Evolutionary conservation across 2,113 vertebrate species (phyloP).

Genomic region (Istiophorus platypterus): DNA sequence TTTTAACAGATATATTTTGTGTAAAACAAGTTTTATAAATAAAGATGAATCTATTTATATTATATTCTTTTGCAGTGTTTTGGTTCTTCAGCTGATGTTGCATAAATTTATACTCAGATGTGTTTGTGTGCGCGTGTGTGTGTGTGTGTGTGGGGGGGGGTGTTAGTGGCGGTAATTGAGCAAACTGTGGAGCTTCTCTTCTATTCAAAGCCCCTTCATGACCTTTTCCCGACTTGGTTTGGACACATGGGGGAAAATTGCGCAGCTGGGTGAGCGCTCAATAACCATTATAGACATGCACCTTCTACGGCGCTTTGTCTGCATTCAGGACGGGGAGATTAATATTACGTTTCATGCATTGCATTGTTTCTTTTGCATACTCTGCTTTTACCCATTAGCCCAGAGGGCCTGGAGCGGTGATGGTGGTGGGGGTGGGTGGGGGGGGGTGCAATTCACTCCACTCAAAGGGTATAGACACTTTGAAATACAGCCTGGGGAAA

Average conservation of each 20-base stretch:
- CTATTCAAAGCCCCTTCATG: constrained; percentile 69
- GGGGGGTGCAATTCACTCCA: constrained; percentile 68
- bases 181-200: constrained; percentile 67
- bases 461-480: constrained; percentile 78
- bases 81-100: constrained; percentile 50
- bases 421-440: constrained; percentile 17
- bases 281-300: constrained; percentile 79
- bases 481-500: constrained; percentile 80
- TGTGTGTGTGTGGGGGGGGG: constrained; percentile 22
- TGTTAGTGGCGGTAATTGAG: constrained; percentile 67
- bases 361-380: constrained; percentile 80
- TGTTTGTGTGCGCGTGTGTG: constrained; percentile 16
- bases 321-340: constrained; percentile 81
- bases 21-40: constrained; percentile 93
- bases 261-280: constrained; percentile 79
- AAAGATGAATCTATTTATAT: constrained; percentile 94
- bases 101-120: neutral
- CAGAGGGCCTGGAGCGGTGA: constrained; percentile 57
- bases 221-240: constrained; percentile 77
- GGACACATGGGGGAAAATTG: constrained; percentile 71
- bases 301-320: constrained; percentile 77
- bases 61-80: constrained; percentile 52
- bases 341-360: constrained; percentile 85
- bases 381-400: constrained; percentile 72
- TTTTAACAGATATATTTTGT: constrained; percentile 95